Base-by-base conservation (phyloP, 2,113 vertebrate genomes). In the Leiothrix lutea region DNA sequence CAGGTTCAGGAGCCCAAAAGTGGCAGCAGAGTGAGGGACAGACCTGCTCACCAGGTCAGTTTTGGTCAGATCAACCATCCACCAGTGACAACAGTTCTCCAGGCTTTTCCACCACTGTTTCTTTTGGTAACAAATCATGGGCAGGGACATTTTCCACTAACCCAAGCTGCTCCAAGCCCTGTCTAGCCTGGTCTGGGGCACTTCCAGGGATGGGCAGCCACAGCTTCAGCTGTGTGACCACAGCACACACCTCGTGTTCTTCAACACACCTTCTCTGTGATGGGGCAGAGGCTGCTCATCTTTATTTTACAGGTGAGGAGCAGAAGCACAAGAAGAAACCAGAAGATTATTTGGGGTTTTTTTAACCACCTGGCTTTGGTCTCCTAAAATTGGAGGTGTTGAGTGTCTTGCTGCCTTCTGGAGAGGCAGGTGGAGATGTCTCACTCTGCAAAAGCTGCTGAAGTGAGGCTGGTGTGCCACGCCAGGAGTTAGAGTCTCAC, bases 1-100 rank as follows among this genome's bases (percentile, higher is more conserved):
- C 31, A 33, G 14, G 31, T 22, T 48, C 57, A 77, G 25, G 31
- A 77, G 23, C 2, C 4, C 50, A 36, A 57, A 47, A 80, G 33
- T 22, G 65, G 35, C 50, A 70, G 31, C 45, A 45, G 17, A 44
- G 3, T 0, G 31, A 23, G 6, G 28, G 21, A 6, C 12, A 2
- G 1, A 29, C 8, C 29, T 65, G 38, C 22, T 45, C n/a, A 4
- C 2, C 3, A 72, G 40, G 19, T 60, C 70, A 51, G 6, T 12
- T 15, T 36, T 44, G 65, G 69, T 16, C 47, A 71, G 44, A 45
- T 25, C 50, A 53, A 4, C 1, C 0, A 4, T 28, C 50, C 62
- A 61, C 36, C n/a, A 1, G 1, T 5, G n/a, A 9, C 60, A 36
- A 3, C 9, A 10, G 1, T 8, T 44, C 25, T 45, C 56, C 17